A percentile compares a stretch with the other conserved stretches of the same genome.
Evolutionary conservation across 1,140 invertebrate species (phyloP).

Genomic region (Drosophila orosa): DNA sequence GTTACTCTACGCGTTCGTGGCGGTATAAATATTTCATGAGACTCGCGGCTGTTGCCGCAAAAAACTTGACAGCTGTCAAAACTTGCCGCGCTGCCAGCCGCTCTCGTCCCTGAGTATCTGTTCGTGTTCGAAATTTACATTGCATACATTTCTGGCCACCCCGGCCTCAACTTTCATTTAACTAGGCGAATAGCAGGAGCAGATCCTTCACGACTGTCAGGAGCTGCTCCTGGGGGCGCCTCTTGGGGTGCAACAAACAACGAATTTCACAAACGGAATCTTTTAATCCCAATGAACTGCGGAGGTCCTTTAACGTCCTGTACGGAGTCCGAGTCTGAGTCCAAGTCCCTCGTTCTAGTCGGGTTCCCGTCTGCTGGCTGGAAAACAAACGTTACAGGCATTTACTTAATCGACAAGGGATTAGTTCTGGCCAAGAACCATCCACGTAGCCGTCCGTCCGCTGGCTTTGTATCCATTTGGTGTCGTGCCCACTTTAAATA

Average conservation of each 20-base stretch:
- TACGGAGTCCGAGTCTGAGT: neutral
- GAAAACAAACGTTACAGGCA: slow-evolving; percentile 78
- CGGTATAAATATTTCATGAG: slow-evolving; percentile 80
- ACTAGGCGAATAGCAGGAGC: slow-evolving; percentile 13
- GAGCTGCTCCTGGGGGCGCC: slow-evolving; percentile 22
- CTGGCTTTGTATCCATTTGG: slow-evolving; percentile 64
- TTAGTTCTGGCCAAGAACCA: slow-evolving; percentile 65
- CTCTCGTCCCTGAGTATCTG: slow-evolving; percentile 3
- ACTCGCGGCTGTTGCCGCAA: slow-evolving; percentile 57
- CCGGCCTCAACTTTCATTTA: slow-evolving; percentile 61
- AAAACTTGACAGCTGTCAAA: slow-evolving; percentile 79
- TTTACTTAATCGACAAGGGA: slow-evolving; percentile 84
- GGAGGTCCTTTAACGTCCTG: slow-evolving; percentile 25
- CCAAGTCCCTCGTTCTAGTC: slow-evolving; percentile 28
- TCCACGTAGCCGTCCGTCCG: slow-evolving; percentile 36
- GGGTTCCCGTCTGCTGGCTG: slow-evolving; percentile 41
- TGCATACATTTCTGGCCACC: slow-evolving; percentile 50
- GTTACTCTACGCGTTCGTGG: slow-evolving; percentile 56
- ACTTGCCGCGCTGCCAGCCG: slow-evolving; percentile 45
- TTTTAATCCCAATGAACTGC: slow-evolving; percentile 82
- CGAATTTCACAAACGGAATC: slow-evolving; percentile 74
- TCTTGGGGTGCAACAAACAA: slow-evolving; percentile 63
- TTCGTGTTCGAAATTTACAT: slow-evolving; percentile 61
- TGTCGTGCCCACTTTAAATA: slow-evolving; percentile 75
- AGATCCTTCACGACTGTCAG: slow-evolving; percentile 60